phyloP scores from a whole-genome alignment of 1,140 invertebrate species.

The Ridgeia piscesae region DNA sequence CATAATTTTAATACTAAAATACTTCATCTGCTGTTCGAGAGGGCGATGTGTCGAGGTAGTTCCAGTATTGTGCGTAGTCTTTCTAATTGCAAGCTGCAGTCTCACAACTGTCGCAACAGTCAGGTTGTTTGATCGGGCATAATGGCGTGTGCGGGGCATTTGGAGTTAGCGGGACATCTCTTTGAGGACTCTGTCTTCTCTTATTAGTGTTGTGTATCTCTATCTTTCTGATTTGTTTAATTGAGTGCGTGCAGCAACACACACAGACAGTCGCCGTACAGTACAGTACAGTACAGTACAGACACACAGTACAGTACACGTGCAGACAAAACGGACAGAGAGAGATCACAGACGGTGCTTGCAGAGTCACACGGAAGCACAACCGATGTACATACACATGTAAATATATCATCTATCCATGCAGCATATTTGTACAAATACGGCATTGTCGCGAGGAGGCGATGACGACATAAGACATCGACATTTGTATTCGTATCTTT shows the following conservation, averaged over 20 bases:
- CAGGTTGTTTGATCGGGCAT: not conserved
- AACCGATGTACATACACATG: not conserved
- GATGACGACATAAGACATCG: not conserved
- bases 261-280: not conserved
- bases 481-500: not conserved
- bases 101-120: not conserved
- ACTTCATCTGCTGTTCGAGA: not conserved
- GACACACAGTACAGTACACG: not conserved
- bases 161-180: not conserved
- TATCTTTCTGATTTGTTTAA: constrained; percentile 1
- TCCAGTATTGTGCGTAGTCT: not conserved
- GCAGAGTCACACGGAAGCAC: not conserved
- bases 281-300: not conserved
- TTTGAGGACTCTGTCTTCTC: not conserved
- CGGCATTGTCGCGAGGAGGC: not conserved
- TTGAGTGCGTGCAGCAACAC: not conserved
- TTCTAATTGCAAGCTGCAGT: not conserved
- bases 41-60: not conserved
- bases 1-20: not conserved
- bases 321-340: not conserved
- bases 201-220: constrained; percentile 6
- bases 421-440: constrained; percentile 6
- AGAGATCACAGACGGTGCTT: not conserved
- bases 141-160: not conserved
- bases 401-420: not conserved